Evolutionary conservation across 2,113 vertebrate genomes (phyloP), one percentile per base, ranked within the genome.

Genomic region (Zonotrichia leucophrys): DNA sequence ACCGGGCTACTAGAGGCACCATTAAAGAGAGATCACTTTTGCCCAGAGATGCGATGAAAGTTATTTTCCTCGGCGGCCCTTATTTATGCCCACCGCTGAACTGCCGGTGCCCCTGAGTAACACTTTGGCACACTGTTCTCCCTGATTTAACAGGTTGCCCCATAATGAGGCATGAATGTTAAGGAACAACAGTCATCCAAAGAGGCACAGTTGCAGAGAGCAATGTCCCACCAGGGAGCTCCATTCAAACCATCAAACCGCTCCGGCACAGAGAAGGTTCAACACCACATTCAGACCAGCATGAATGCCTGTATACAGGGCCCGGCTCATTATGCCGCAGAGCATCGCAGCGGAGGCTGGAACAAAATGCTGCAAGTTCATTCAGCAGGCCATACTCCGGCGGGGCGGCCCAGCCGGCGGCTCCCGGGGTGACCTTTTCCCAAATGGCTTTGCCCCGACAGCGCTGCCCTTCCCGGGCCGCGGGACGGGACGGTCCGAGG

Each of bases 141-240:
- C 98, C 97, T 92, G 96, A 98, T 98, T 98, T 98, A 98, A 98
- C 99, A 98, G 98, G 99, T 99, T 98, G 98, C 97, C 97, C 97
- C 97, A 98, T 98, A 98, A 98, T 97, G 98, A 98, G 97, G 97
- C 98, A 97, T 98, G 98, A 98, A 98, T 98, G 98, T 98, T 97
- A 97, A 97, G 96, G 97, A 98, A 98, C 98, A 97, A 98, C 98
- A 97, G 98, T 97, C 96, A 94, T 98, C 98, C 97, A 97, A 97
- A 98, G 98, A 97, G 95, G 96, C 97, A 92, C 98, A 97, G 98
- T 98, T 96, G 97, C 97, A 28, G 95, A 92, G 97, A 97, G 97
- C 98, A 98, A 98, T 98, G 98, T 98, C 98, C 98, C 98, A 98
- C 98, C 98, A 97, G 98, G 97, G 98, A 97, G 97, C 97, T 96